Percentiles rank a stretch among this genome's conserved stretches.
These are phyloP conservation scores for Aradophagus sp. DNA, from an alignment of 1,140 invertebrate genomes.

Conservation along the genomic window DNA sequence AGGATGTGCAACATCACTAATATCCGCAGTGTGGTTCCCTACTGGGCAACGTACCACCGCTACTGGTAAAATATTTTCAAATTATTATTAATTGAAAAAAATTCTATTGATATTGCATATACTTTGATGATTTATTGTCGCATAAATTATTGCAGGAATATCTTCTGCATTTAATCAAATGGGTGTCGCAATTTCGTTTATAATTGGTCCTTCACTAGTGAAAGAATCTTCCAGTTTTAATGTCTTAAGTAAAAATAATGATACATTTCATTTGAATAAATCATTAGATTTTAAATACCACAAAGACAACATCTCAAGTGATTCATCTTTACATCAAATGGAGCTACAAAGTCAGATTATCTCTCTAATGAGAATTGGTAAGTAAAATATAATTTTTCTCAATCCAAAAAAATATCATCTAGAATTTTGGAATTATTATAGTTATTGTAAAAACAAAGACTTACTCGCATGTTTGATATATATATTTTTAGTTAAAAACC, in stretches of 20 bases:
- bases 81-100: background rate
- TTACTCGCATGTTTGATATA: no score
- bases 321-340: constrained; percentile 14
- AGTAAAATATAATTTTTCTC: background rate
- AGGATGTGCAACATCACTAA: constrained; percentile 64
- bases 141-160: constrained; percentile 61
- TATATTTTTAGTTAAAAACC: no score
- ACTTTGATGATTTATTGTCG: background rate
- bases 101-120: background rate
- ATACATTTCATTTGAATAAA: background rate
- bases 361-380: constrained; percentile 62
- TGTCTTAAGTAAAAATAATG: constrained; percentile 2
- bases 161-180: constrained; percentile 68
- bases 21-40: constrained; percentile 70
- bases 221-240: no score
- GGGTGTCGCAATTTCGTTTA: constrained; percentile 69
- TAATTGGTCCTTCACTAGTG: background rate
- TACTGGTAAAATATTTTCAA: constrained; percentile 57
- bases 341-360: constrained; percentile 55
- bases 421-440: no score
- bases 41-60: constrained; percentile 67
- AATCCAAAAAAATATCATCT: no score
- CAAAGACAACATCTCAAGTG: background rate
- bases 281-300: background rate
- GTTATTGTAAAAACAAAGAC: no score